Percentiles rank a stretch among this genome's conserved stretches.
Evolutionary conservation across 2,113 vertebrate genomes (phyloP).

Genomic region (Macaca nemestrina): DNA sequence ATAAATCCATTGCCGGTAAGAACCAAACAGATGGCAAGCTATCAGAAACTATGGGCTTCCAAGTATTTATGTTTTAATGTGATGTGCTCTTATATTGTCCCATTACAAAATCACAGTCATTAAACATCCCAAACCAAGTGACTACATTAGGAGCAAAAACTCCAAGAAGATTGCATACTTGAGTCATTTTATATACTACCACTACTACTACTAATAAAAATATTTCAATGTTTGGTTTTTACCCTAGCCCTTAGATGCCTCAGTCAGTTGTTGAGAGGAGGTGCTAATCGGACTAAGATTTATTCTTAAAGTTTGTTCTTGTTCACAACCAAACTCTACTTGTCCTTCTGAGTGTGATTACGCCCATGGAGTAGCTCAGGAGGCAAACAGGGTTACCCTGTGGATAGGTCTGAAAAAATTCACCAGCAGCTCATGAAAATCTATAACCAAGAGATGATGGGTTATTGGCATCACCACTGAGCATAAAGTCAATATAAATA

Average conservation of each 20-base stretch:
- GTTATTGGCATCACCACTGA: background rate
- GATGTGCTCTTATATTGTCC: conserved; percentile 61
- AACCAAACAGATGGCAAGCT: conserved; percentile 83
- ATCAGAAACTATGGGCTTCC: conserved; percentile 81
- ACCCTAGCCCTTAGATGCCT: background rate
- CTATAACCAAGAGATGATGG: background rate
- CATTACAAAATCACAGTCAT: conserved; percentile 59
- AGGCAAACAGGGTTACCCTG: background rate
- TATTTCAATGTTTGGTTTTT: background rate
- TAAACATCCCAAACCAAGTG: conserved; percentile 33
- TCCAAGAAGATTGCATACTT: background rate
- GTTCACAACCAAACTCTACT: background rate
- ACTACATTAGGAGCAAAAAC: background rate
- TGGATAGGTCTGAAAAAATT: background rate
- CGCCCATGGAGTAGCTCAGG: background rate
- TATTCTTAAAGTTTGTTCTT: conserved; percentile 41
- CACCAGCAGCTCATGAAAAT: background rate
- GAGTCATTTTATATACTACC: background rate
- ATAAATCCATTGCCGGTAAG: conserved; percentile 80
- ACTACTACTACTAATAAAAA: background rate
- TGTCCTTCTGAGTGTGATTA: background rate
- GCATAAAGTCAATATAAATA: background rate
- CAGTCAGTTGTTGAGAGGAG: background rate
- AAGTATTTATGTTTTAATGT: conserved; percentile 78
- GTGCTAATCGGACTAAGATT: background rate